These are phyloP conservation scores for Whitmania pigra DNA, from an alignment of 1,140 invertebrate species.

Conservation along the genomic window DNA sequence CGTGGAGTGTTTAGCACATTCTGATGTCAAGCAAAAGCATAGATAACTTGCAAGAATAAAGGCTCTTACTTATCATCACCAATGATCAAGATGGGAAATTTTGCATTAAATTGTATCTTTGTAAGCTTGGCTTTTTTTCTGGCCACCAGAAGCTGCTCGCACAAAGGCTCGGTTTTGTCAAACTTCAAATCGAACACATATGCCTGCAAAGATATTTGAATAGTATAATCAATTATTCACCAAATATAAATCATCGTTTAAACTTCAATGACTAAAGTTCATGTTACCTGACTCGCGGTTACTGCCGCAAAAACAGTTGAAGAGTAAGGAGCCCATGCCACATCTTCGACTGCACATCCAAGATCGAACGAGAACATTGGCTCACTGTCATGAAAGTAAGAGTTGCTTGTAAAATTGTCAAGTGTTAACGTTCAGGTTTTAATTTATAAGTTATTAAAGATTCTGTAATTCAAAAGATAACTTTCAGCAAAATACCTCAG, in stretches of 20 bases:
- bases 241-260: not conserved
- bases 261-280: not conserved
- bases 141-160: slow-evolving; percentile 68
- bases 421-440: not conserved
- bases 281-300: slow-evolving; percentile 43
- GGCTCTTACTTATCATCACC: slow-evolving; percentile 68
- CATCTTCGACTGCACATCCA: slow-evolving; percentile 77
- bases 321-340: slow-evolving; percentile 85
- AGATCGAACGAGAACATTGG: slow-evolving; percentile 83
- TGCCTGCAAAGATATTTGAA: slow-evolving; percentile 31
- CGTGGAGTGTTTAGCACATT: no score
- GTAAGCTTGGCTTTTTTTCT: slow-evolving; percentile 71
- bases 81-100: slow-evolving; percentile 70
- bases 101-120: slow-evolving; percentile 66
- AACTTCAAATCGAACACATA: slow-evolving; percentile 74
- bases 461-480: no score
- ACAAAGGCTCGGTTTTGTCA: slow-evolving; percentile 79
- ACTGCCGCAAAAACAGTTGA: slow-evolving; percentile 85
- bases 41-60: no score
- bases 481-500: no score
- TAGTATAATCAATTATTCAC: not conserved
- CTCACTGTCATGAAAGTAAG: slow-evolving; percentile 49
- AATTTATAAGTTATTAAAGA: no score
- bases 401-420: not conserved
- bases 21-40: no score